Evolutionary conservation across 2,888 invertebrate genomes (phyloP), one percentile per base, ranked within the genome.

Genomic region (Aleiodes alternator): DNA sequence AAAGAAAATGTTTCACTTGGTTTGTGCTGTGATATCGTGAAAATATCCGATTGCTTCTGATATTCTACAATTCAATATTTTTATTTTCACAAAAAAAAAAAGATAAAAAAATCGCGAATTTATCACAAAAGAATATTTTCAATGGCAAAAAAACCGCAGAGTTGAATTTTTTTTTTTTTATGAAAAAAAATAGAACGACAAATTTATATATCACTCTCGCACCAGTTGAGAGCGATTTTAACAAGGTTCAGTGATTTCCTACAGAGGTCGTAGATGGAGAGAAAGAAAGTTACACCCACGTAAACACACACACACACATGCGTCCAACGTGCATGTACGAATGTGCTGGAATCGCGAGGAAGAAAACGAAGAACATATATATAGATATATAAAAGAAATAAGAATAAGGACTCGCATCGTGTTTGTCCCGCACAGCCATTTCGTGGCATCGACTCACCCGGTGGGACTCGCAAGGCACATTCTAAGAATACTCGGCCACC

Each of bases 391-490:
- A 72, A 61, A 51, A 43, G 61, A 50, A 76, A 64, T 68, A 75
- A 59, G 72, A 76, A 64, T 48, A 43, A 72, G 50, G 76, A 74
- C 72, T 53, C 53, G 77, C 73, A 78, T 76, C 78, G 77, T 79
- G 80, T 78, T 80, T 80, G 81, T 79, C 79, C 78, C 76, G 55
- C 71, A 75, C 77, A 77, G 78, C 80, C 79, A 81, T 81, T 81
- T 78, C 79, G 77, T 77, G 77, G 76, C 78, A 78, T 79, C 78
- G 79, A 75, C 75, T 71, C 57, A 61, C 14, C 61, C 43, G 43
- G 38, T 43, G 61, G 61, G 61, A 61, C 43, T 61, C 14, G 38
- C 29, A 61, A 14, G 43, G 38, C 34, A 69, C 73, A 78, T 81
- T 80, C 79, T 76, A 76, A 79, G 78, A 81, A 80, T 80, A 61